These are phyloP conservation scores for Macrosoma leucophasiata DNA, from an alignment of 2,888 invertebrate genomes.

Conservation along the genomic window DNA sequence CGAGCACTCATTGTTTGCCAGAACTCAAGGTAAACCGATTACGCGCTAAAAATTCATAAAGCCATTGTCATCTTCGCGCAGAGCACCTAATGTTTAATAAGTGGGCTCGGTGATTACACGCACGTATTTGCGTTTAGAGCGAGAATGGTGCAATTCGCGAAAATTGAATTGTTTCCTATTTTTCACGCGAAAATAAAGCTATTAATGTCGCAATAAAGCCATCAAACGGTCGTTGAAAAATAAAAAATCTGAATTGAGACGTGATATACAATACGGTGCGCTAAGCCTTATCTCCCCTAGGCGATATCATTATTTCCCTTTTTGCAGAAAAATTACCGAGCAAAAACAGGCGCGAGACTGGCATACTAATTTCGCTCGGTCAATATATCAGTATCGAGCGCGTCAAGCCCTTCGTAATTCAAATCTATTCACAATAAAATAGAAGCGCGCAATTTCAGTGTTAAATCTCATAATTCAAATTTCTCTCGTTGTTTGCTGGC, in stretches of 20 bases:
- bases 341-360: constrained; percentile 54
- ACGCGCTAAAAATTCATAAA: constrained; percentile 67
- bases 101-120: constrained; percentile 39
- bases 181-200: constrained; percentile 29
- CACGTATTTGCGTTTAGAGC: constrained; percentile 27
- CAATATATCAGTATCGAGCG: constrained; percentile 59
- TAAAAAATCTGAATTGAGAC: constrained; percentile 52
- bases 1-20: constrained; percentile 53
- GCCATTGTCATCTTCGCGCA: constrained; percentile 48
- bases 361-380: constrained; percentile 67
- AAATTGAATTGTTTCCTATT: too few species aligned
- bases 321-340: constrained; percentile 63
- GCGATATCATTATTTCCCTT: constrained; percentile 70
- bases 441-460: constrained; percentile 54
- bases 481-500: constrained; percentile 57
- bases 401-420: constrained; percentile 9
- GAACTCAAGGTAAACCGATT: constrained; percentile 62
- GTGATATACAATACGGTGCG: constrained; percentile 60
- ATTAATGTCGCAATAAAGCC: constrained; percentile 38
- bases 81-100: constrained; percentile 48
- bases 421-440: constrained; percentile 56
- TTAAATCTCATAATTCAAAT: constrained; percentile 69
- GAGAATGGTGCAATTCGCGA: constrained; percentile 13
- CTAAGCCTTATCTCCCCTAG: constrained; percentile 64
- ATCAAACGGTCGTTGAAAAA: constrained; percentile 38